Evolutionary conservation across 2,113 vertebrate species (phyloP).

Genomic region (Mionectes macconnelli): DNA sequence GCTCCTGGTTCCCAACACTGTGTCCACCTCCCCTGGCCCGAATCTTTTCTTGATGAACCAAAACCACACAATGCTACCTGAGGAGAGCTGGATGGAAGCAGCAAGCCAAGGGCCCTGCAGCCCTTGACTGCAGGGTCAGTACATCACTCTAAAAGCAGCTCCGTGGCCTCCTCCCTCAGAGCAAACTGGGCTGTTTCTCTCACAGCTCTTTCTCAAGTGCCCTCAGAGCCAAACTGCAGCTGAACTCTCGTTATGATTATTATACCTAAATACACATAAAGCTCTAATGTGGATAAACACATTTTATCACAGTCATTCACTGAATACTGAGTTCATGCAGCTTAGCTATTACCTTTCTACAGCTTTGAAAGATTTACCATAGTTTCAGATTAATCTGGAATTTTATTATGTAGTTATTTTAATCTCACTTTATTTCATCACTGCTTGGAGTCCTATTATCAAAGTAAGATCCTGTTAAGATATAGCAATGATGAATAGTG

Average conservation of each 20-base stretch:
- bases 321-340: not conserved
- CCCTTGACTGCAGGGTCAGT: too few species aligned
- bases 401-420: constrained; percentile 45
- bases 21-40: accelerated
- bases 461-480: constrained; percentile 13
- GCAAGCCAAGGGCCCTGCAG: not conserved
- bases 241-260: not conserved
- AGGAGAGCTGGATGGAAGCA: not conserved
- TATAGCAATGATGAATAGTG: not conserved
- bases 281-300: constrained; percentile 1
- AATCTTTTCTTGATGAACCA: not conserved
- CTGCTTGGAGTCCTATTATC: constrained; percentile 25
- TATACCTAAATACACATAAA: constrained; percentile 12
- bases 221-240: not conserved
- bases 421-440: constrained; percentile 46
- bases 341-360: constrained; percentile 3
- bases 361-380: not conserved
- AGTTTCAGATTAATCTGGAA: constrained; percentile 34
- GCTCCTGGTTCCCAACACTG: accelerated
- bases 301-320: not conserved
- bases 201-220: not conserved
- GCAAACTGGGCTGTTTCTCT: not conserved
- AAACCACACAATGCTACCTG: accelerated
- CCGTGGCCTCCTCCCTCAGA: not conserved
- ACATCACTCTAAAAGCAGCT: not conserved